phyloP scores from a whole-genome alignment of 2,797 vertebrate genomes.

The Apodemus agrarius region DNA sequence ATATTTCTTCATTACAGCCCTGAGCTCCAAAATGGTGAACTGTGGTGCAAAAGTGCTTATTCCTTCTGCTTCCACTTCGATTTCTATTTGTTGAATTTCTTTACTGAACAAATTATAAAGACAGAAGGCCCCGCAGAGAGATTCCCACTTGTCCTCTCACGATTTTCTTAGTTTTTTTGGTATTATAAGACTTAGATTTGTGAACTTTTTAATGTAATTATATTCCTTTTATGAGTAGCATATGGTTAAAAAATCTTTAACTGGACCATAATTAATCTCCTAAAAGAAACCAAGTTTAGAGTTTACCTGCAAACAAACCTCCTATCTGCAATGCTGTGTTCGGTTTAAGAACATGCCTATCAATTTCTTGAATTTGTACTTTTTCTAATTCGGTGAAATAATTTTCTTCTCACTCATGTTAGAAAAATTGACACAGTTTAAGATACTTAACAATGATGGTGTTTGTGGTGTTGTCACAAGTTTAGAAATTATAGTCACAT shows the following conservation, averaged over 20 bases:
- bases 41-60: neutral
- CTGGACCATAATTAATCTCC: neutral
- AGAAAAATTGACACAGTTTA: neutral
- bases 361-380: neutral
- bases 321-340: neutral
- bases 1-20: slow-evolving; percentile 32
- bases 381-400: neutral
- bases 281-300: neutral
- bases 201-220: slow-evolving; percentile 4
- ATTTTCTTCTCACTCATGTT: neutral
- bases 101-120: slow-evolving; percentile 15
- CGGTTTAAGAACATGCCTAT: neutral
- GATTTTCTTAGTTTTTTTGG: neutral
- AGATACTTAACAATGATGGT: neutral
- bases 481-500: neutral
- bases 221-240: neutral
- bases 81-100: slow-evolving; percentile 34
- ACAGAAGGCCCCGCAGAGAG: neutral
- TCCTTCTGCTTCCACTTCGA: slow-evolving; percentile 46
- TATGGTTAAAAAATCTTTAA: neutral
- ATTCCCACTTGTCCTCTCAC: neutral
- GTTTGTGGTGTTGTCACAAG: neutral
- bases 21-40: neutral
- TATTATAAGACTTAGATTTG: neutral
- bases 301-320: neutral